Evolutionary conservation across 2,888 invertebrate species (phyloP).

Genomic region (Atrina japonica): DNA sequence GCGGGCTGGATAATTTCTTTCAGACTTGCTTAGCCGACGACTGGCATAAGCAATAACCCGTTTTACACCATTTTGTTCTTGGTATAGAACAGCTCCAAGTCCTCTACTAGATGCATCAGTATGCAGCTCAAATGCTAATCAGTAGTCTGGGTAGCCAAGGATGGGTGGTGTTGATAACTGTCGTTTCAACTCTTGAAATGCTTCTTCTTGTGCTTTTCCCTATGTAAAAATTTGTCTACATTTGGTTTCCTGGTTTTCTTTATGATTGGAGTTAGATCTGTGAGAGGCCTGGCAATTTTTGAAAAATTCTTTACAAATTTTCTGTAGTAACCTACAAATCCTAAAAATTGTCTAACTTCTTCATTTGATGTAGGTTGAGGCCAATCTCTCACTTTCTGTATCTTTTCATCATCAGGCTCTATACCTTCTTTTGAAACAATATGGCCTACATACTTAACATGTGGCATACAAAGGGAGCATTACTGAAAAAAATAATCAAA

Average conservation of each 20-base stretch:
- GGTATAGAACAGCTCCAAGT: slow-evolving; percentile 45
- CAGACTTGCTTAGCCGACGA: slow-evolving; percentile 39
- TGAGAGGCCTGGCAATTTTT: slow-evolving; percentile 13
- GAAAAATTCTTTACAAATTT: too few species aligned
- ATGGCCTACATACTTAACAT: slow-evolving; percentile 35
- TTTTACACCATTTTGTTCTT: slow-evolving; percentile 35
- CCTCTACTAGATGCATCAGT: slow-evolving; percentile 41
- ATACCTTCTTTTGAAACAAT: too few species aligned
- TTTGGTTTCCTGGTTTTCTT: background rate
- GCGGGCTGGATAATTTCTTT: slow-evolving; percentile 42
- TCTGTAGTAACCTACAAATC: too few species aligned
- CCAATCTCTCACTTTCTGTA: too few species aligned
- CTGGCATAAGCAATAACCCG: slow-evolving; percentile 54
- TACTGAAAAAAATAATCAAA: slow-evolving; percentile 32
- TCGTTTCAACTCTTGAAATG: slow-evolving; percentile 34
- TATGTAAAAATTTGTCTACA: slow-evolving; percentile 5
- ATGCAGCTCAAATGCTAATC: slow-evolving; percentile 44
- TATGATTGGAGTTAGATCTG: too few species aligned
- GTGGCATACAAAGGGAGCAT: slow-evolving; percentile 20
- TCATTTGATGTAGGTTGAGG: slow-evolving; percentile 24
- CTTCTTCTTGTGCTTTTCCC: slow-evolving; percentile 21
- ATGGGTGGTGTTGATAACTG: slow-evolving; percentile 38
- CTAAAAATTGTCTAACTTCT: too few species aligned
- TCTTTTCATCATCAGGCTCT: background rate
- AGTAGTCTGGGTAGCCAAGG: slow-evolving; percentile 41